phyloP scores from a whole-genome alignment of 1,140 invertebrate genomes.

The Drosophila rufa region DNA sequence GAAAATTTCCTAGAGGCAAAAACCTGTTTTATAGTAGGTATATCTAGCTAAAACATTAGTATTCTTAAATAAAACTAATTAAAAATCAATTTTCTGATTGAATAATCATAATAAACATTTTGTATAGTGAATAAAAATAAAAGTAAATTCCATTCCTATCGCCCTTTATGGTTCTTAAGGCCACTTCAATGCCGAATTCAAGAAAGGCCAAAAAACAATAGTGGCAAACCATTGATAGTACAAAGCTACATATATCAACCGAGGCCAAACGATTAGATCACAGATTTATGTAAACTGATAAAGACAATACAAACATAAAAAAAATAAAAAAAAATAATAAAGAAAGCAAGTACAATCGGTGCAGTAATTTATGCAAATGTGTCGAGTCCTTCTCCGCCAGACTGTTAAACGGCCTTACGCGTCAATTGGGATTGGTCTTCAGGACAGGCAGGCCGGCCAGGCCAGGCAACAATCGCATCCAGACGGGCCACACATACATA shows the following conservation, averaged over 20 bases:
- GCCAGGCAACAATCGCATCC: constrained; percentile 7
- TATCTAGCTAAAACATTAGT: neutral
- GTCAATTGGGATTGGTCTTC: constrained; percentile 52
- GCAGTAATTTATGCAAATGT: constrained; percentile 61
- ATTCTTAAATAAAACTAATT: neutral
- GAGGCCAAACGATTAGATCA: constrained; percentile 32
- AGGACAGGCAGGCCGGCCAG: constrained; percentile 9
- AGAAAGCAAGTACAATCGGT: constrained; percentile 27
- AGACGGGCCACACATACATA: constrained; percentile 11
- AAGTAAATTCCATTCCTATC: constrained; percentile 4
- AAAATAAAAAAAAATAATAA: neutral
- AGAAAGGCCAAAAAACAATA: constrained; percentile 2
- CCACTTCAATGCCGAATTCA: neutral
- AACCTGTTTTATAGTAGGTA: neutral
- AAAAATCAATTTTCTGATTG: constrained; percentile 4
- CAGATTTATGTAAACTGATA: constrained; percentile 46
- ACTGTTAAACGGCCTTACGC: constrained; percentile 75
- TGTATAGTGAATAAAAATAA: neutral
- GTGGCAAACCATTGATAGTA: constrained; percentile 3
- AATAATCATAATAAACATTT: neutral
- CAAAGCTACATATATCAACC: neutral
- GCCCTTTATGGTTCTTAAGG: neutral
- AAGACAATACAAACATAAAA: constrained; percentile 1
- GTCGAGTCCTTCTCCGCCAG: constrained; percentile 58
- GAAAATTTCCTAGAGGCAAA: neutral